A percentile compares a stretch with the other conserved stretches of the same genome.
Conservation (phyloP, 2,113 vertebrate species). For the Seriola quinqueradiata region DNA sequence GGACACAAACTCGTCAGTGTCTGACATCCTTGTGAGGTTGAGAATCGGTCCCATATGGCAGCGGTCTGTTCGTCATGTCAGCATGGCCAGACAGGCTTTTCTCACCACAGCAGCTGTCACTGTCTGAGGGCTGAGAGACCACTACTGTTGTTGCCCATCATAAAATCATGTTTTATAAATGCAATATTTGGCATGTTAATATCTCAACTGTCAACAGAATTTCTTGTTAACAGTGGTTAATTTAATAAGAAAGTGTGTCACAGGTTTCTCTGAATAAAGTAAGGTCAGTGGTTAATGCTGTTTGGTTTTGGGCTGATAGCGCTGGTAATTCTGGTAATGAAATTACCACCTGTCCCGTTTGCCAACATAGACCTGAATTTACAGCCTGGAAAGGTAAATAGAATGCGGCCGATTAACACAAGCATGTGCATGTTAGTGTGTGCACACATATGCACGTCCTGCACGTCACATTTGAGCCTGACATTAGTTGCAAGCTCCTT, state of each 20-base stretch:
- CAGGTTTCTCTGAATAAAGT: background rate
- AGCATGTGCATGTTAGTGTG: background rate
- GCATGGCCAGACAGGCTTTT: conserved; percentile 7
- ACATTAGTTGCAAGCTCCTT: conserved; percentile 52
- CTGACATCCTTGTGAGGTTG: conserved; percentile 24
- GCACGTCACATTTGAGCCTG: conserved; percentile 9
- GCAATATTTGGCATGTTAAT: conserved; percentile 33
- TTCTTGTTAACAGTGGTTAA: background rate
- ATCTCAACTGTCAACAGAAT: conserved; percentile 40
- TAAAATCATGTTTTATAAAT: conserved; percentile 33
- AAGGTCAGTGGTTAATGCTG: conserved; percentile 27
- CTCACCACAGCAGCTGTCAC: conserved; percentile 49
- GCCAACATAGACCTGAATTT: conserved; percentile 41
- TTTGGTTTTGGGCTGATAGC: conserved; percentile 30
- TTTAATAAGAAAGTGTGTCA: conserved; percentile 18
- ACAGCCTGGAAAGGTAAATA: conserved; percentile 71
- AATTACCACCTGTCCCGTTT: conserved; percentile 57
- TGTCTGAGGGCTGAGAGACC: conserved; percentile 3
- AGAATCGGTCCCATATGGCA: conserved; percentile 20
- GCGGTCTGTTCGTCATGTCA: conserved; percentile 21
- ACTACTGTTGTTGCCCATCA: background rate
- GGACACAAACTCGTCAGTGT: conserved; percentile 24
- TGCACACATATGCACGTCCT: background rate
- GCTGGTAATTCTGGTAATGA: conserved; percentile 35
- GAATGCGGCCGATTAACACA: conserved; percentile 27